These are phyloP conservation scores for Gibbula magus DNA, from an alignment of 2,888 invertebrate species.

Conservation along the genomic window DNA sequence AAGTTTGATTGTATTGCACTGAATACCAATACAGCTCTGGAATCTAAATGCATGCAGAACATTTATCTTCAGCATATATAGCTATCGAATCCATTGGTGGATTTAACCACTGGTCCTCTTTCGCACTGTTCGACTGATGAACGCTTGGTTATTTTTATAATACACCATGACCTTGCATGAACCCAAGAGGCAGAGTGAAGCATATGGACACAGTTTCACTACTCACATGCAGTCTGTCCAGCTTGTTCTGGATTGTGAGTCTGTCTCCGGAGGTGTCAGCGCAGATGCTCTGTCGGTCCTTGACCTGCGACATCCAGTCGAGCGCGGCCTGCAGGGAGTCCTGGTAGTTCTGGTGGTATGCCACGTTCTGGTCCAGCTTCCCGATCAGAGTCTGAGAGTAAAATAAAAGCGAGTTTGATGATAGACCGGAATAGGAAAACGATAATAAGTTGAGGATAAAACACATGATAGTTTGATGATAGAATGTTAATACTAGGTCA, in stretches of 20 bases:
- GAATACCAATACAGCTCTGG: too few species aligned
- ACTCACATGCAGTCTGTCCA: conserved; percentile 73
- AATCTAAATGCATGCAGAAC: too few species aligned
- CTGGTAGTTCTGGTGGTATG: conserved; percentile 90
- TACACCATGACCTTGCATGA: too few species aligned
- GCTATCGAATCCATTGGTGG: too few species aligned
- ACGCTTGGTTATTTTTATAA: too few species aligned
- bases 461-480: background rate
- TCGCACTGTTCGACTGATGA: too few species aligned
- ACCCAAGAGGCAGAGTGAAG: too few species aligned
- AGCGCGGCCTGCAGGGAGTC: conserved; percentile 87
- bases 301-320: conserved; percentile 89
- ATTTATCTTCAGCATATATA: too few species aligned
- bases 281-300: conserved; percentile 86
- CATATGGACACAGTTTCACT: too few species aligned
- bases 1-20: too few species aligned
- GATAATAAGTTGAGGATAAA: background rate
- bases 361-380: conserved; percentile 84
- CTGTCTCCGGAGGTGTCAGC: conserved; percentile 85
- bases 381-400: conserved; percentile 54
- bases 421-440: background rate
- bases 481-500: too few species aligned
- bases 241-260: conserved; percentile 80
- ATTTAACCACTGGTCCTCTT: too few species aligned
- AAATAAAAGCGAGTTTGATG: background rate